Evolutionary conservation across 2,797 vertebrate species (phyloP), one percentile per base, ranked within the genome.

Genomic region (Amblyraja radiata): DNA sequence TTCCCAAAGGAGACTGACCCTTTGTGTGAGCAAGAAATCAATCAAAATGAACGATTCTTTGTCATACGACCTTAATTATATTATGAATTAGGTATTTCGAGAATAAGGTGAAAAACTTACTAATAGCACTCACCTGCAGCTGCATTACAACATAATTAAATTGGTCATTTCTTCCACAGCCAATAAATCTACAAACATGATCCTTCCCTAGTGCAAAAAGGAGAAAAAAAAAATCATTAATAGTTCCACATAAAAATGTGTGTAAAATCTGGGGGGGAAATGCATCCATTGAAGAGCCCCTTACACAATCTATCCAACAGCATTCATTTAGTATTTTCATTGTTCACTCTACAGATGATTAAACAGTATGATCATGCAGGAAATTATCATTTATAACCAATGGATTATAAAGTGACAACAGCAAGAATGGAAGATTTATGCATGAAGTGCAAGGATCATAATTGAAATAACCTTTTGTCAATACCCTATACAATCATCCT

Each of bases 141-240:
- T 99, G 98, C 99, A 99, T 99, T 95, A 99, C 99, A 94, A 99
- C 98, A 93, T 99, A 99, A 97, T 99, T 99, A 95, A 99, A 99
- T 94, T 98, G 98, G 95, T 99, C 99, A 39, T 99, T 99, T 93
- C 98, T 98, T 94, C 99, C 99, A 93, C 98, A 99, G 95, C 99
- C 98, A 93, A 99, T 98, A 94, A 99, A 99, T 95, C 97, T 98
- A 95, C 99, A 99, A 94, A 99, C 97, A 61, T 99, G 99, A 96
- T 99, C 98, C 96, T 99, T 99, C 94, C 99, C 99, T 99, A 94
- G 93, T 92, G 93, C 39, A 94, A 94, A 93, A 54, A 94, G 94
- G 95, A 94, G 18, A 93, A 3, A 54, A 46, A 46, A 21, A 8
- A 94, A 32, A n/a, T 13, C 23, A 91, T 91, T 32, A 91, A 32